Percentiles rank a stretch among this genome's conserved stretches.
Conservation (phyloP, 1,140 invertebrate genomes). For the Cydia pomonella region DNA sequence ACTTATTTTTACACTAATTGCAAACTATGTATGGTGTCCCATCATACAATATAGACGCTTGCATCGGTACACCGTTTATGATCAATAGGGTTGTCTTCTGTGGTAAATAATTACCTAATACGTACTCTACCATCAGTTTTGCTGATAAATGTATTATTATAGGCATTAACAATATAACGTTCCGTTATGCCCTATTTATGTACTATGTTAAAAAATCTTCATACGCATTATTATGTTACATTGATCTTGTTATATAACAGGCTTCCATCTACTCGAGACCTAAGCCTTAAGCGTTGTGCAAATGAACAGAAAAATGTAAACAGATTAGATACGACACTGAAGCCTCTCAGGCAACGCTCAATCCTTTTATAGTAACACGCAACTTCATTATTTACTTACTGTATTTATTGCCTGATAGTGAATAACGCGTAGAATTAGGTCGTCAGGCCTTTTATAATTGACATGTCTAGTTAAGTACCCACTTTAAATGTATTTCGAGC, state of each 20-base stretch:
- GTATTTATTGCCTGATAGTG: background rate
- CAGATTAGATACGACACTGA: conserved; percentile 37
- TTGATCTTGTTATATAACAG: conserved; percentile 16
- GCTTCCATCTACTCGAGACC: conserved; percentile 7
- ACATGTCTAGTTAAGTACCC: background rate
- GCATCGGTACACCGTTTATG: no score
- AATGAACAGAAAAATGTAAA: conserved; percentile 23
- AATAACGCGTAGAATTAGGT: background rate
- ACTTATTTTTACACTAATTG: background rate
- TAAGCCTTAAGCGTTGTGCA: conserved; percentile 24
- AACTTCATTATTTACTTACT: conserved; percentile 2
- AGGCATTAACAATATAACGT: no score
- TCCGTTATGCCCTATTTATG: no score
- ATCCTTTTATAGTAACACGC: conserved; percentile 47
- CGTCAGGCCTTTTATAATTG: background rate
- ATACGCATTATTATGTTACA: conserved; percentile 7
- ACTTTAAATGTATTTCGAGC: background rate
- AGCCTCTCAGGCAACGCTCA: conserved; percentile 43
- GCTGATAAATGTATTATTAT: no score
- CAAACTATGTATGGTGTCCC: background rate
- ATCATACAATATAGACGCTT: background rate
- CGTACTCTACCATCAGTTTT: no score
- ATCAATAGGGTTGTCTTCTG: no score
- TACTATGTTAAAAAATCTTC: background rate
- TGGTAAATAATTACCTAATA: no score